These are phyloP conservation scores for Palythoa heliodiscus DNA, from an alignment of 92 coral and sea anemone species.

Conservation along the genomic window DNA sequence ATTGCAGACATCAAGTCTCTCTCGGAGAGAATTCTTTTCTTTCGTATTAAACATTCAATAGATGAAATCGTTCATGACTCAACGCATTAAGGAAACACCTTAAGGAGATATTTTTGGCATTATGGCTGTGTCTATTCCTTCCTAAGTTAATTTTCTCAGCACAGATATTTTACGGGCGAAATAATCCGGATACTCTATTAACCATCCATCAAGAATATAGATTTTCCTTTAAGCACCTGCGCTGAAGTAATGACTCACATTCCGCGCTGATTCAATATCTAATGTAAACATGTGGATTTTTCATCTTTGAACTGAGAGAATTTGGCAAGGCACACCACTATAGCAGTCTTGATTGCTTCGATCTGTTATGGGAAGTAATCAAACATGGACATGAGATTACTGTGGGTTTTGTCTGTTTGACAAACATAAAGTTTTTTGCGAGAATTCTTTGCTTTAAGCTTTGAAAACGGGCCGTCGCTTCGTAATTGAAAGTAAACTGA, in stretches of 20 bases:
- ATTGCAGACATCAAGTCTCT: neutral
- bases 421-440: neutral
- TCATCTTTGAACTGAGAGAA: neutral
- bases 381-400: neutral
- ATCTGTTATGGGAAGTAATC: neutral
- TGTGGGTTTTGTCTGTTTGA: neutral
- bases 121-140: neutral
- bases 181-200: neutral
- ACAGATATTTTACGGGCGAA: neutral
- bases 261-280: neutral
- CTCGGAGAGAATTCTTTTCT: neutral
- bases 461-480: neutral
- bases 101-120: neutral
- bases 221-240: conserved; percentile 13
- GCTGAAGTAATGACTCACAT: neutral
- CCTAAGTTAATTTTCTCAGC: neutral
- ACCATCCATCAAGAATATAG: conserved; percentile 11
- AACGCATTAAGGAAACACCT: neutral
- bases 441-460: neutral
- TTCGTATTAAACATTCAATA: neutral
- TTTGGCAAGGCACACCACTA: neutral
- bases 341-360: neutral
- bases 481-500: neutral
- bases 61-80: neutral
- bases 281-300: conserved; percentile 24